These are phyloP conservation scores for Chalcosyrphus nemorum DNA, from an alignment of 2,888 invertebrate species.

Conservation along the genomic window DNA sequence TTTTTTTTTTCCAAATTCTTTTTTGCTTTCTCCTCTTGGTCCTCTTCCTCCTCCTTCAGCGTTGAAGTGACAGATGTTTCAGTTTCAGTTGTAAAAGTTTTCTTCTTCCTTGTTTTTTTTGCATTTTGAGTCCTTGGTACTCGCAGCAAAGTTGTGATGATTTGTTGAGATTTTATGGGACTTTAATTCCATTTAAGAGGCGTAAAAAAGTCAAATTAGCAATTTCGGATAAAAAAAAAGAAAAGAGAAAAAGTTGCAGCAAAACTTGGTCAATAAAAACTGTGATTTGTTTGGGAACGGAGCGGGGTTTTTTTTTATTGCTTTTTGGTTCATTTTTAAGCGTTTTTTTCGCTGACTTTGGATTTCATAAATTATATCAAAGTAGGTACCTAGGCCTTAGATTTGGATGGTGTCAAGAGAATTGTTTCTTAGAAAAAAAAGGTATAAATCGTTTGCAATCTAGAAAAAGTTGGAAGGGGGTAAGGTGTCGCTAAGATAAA, in stretches of 20 bases:
- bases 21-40: not conserved
- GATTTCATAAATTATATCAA: too few species aligned
- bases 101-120: not conserved
- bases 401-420: too few species aligned
- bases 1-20: not conserved
- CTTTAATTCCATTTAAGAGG: conserved; percentile 17
- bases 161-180: conserved; percentile 23
- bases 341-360: not conserved
- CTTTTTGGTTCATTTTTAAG: not conserved
- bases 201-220: conserved; percentile 15
- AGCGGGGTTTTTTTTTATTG: not conserved
- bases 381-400: too few species aligned
- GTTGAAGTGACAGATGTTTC: conserved; percentile 36
- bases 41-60: not conserved
- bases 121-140: not conserved
- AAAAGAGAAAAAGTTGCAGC: not conserved
- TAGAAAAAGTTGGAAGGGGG: too few species aligned
- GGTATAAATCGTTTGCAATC: too few species aligned
- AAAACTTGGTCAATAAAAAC: conserved; percentile 18
- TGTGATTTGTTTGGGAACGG: conserved; percentile 3
- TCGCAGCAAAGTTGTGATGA: not conserved
- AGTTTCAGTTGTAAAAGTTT: conserved; percentile 22
- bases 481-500: too few species aligned
- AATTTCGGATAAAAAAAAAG: not conserved
- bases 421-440: too few species aligned